Conservation (phyloP, 2,113 vertebrate genomes). For the Phalacrocorax aristotelis region DNA sequence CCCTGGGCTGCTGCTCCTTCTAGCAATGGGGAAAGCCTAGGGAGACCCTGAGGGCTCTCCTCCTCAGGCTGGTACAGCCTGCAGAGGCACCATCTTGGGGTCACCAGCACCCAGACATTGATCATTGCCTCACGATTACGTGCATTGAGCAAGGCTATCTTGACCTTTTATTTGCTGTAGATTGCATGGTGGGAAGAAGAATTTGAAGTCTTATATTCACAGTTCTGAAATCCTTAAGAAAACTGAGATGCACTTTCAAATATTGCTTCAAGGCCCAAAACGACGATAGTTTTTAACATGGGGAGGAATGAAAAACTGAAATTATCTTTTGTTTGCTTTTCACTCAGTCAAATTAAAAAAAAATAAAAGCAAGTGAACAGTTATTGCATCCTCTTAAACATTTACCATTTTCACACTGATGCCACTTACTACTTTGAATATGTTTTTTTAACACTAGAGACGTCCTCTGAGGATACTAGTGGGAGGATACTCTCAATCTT, state of each 20-base stretch:
- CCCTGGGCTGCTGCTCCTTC: no score
- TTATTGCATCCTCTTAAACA: background rate
- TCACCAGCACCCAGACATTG: fast-evolving
- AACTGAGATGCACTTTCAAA: fast-evolving
- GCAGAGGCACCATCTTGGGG: fast-evolving
- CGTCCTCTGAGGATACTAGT: background rate
- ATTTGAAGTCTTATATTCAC: background rate
- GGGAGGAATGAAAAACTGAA: background rate
- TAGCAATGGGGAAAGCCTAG: background rate
- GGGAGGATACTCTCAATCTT: background rate
- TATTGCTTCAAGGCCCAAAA: background rate
- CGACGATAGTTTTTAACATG: background rate
- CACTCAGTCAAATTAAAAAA: background rate
- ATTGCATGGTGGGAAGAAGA: fast-evolving
- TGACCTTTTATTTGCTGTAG: fast-evolving
- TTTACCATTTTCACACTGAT: background rate
- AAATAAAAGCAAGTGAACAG: background rate
- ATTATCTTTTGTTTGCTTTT: background rate
- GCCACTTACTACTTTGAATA: background rate
- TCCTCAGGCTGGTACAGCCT: fast-evolving
- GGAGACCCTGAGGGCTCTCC: background rate
- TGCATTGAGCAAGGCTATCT: fast-evolving
- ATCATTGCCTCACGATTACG: fast-evolving
- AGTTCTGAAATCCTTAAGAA: background rate
- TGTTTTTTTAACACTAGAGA: background rate